Base-by-base conservation (phyloP, 1,140 invertebrate genomes). In the Caenorhabditis briggsae region DNA sequence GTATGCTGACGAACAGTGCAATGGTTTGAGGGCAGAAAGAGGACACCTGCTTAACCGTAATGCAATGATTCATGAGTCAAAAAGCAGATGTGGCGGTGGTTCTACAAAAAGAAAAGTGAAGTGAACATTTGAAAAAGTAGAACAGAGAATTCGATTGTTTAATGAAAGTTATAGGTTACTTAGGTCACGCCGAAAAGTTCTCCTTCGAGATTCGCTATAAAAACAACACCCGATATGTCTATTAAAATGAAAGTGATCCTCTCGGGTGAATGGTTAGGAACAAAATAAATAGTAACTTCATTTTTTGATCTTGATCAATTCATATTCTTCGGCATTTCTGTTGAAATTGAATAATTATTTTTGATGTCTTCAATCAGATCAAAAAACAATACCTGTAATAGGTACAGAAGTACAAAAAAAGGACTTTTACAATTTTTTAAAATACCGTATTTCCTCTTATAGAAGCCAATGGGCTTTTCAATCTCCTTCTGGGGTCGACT, bases 131-230 rank as follows among this genome's bases (percentile, higher is more conserved):
- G 12, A 43, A 18, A 70, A 70, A 70, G 65, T 70, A 70, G 65
- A 78, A 78, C 70, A 78, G 33, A 33, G 33, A 33, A 20, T 23
- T 78, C 6, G 3, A 50, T 78, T 20, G 70, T 78, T 78, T 48
- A 50, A 50, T 78, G 70, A 78, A 78, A 50, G 70, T 70, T 50
- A 78, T 50, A 78, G 70, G 70, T n/a, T 70, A 78, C 70, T 78
- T 46, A 78, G 70, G 70, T 50, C 43, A 50, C 46, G 33, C 70
- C 23, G 43, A 33, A 3, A 33, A 33, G 33, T 33, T 33, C 33
- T 3, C 33, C 3, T 33, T 33, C 33, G 33, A 33, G 33, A 33
- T 78, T 78, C 41, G 9, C 14, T 23, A 12, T 41, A 2, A 2
- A 65, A 33, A 33, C 25, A 14, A 33, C 33, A 33, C 33, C 33